phyloP scores from a whole-genome alignment of 1,140 invertebrate species.

The Drosophila biarmipes region DNA sequence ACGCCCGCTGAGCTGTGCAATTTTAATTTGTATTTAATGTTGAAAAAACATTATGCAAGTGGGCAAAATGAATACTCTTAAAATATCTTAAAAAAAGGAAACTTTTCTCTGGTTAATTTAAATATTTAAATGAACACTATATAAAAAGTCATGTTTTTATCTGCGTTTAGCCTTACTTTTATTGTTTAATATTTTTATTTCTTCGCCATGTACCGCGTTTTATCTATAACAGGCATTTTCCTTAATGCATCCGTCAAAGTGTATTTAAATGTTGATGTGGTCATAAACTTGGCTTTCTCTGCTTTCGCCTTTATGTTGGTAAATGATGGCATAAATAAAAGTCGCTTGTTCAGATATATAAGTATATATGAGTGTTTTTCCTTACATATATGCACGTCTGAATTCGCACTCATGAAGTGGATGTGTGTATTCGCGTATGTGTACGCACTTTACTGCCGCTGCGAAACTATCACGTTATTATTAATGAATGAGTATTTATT shows the following conservation, averaged over 20 bases:
- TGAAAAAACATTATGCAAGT: slow-evolving; percentile 29
- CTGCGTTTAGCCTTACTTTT: not conserved
- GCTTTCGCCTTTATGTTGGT: slow-evolving; percentile 37
- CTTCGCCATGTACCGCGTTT: not conserved
- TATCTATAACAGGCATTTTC: not conserved
- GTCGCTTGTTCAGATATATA: slow-evolving; percentile 44
- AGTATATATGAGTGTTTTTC: slow-evolving; percentile 9
- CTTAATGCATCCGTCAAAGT: slow-evolving; percentile 16
- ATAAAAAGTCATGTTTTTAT: no score
- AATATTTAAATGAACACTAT: no score
- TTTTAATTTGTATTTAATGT: slow-evolving; percentile 66
- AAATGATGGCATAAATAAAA: slow-evolving; percentile 73
- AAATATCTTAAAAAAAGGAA: no score
- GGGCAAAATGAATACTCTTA: slow-evolving; percentile 13
- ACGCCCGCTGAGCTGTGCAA: slow-evolving; percentile 34
- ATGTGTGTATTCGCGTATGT: slow-evolving; percentile 25
- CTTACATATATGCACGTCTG: slow-evolving; percentile 9
- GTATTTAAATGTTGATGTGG: slow-evolving; percentile 37
- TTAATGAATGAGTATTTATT: slow-evolving; percentile 83
- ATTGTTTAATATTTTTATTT: not conserved
- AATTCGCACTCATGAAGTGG: slow-evolving; percentile 13
- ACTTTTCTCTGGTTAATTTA: no score
- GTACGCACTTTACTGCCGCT: slow-evolving; percentile 27
- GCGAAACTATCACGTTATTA: slow-evolving; percentile 77
- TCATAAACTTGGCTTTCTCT: slow-evolving; percentile 12